phyloP scores from a whole-genome alignment of 2,888 invertebrate genomes.

The Prosopocoilus inquinatus region DNA sequence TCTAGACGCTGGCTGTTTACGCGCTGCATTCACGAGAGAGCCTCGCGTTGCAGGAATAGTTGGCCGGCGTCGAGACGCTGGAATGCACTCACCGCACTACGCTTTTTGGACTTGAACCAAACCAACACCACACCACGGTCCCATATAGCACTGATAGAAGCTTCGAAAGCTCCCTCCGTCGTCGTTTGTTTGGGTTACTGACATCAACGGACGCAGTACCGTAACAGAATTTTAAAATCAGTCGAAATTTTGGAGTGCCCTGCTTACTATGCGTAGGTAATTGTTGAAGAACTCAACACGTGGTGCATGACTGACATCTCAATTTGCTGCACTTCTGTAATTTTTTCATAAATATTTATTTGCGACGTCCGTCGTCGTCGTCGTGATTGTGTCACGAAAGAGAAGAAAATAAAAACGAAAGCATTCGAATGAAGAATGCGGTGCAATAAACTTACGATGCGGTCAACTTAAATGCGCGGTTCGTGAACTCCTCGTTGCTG shows the following conservation, averaged over 20 bases:
- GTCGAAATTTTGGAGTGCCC: not conserved
- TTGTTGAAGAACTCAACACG: no score
- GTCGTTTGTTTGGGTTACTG: slow-evolving; percentile 5
- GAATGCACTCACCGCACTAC: not conserved
- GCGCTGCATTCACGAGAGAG: slow-evolving; percentile 4
- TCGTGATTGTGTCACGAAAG: no score
- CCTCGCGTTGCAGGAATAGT: slow-evolving; percentile 9
- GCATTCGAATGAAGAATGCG: no score
- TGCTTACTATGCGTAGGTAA: no score
- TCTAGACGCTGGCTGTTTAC: slow-evolving; percentile 6
- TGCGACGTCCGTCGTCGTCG: no score
- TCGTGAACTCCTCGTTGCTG: no score
- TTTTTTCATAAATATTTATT: no score
- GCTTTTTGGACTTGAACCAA: not conserved
- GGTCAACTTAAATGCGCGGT: no score
- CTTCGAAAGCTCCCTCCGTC: not conserved
- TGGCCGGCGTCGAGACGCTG: slow-evolving; percentile 7
- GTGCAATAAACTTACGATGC: no score
- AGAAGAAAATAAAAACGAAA: no score
- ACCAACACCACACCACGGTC: not conserved
- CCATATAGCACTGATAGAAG: not conserved
- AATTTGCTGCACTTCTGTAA: no score
- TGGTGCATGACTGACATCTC: no score
- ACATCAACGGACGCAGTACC: not conserved
- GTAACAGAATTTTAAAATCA: not conserved